Percentiles rank a stretch among this genome's conserved stretches.
phyloP scores from a whole-genome alignment of 2,113 vertebrate genomes.

The Atlantisia rogersi region DNA sequence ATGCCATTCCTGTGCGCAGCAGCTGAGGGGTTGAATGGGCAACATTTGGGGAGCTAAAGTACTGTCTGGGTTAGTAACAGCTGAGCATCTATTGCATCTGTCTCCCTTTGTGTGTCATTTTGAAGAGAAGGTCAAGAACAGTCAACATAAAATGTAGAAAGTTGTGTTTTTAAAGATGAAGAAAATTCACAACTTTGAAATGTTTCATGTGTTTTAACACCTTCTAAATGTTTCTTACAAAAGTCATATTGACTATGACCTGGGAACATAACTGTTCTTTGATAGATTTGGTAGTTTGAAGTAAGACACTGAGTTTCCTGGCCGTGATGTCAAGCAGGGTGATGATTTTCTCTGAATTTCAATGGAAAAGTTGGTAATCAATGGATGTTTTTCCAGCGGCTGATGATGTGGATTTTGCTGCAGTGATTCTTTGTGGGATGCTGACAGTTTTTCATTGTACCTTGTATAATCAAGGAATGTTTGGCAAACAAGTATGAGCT shows the following conservation, averaged over 20 bases:
- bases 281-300: neutral
- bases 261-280: neutral
- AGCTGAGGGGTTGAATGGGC: neutral
- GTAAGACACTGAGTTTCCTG: neutral
- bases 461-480: neutral
- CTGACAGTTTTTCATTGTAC: neutral
- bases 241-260: fast-evolving
- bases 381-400: neutral
- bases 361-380: neutral
- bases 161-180: neutral
- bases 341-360: neutral
- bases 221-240: neutral
- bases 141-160: neutral
- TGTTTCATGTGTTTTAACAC: neutral
- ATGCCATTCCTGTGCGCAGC: fast-evolving
- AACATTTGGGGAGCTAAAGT: neutral
- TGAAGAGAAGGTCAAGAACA: neutral
- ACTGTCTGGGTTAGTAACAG: neutral
- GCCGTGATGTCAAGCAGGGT: neutral
- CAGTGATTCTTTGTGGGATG: neutral
- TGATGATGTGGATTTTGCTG: neutral
- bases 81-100: neutral
- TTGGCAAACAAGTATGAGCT: neutral
- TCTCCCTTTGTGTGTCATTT: fast-evolving
- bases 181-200: neutral